A percentile compares a stretch with the other conserved stretches of the same genome.
phyloP scores from a whole-genome alignment of 2,888 invertebrate species.

The Isoperla grammatica region DNA sequence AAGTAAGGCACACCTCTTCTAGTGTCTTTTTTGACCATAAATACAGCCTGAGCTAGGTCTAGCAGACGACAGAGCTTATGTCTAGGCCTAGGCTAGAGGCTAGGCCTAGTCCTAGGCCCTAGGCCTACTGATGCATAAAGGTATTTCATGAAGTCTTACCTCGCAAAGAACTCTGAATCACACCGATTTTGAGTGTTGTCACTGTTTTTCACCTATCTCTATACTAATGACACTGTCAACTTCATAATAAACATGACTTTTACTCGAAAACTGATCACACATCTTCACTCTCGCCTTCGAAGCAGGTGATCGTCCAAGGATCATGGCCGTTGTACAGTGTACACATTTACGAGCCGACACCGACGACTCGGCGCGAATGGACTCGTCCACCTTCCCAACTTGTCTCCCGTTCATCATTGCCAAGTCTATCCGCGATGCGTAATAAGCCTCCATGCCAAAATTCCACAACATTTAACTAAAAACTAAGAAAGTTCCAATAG shows the following conservation, averaged over 20 bases:
- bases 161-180: not conserved
- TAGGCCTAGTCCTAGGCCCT: no score
- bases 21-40: no score
- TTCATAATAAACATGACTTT: not conserved
- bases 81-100: no score
- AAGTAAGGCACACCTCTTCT: no score
- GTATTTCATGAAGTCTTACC: not conserved
- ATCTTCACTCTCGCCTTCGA: constrained; percentile 23
- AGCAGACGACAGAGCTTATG: no score
- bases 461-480: no score
- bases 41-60: no score
- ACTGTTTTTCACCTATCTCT: not conserved
- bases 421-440: not conserved
- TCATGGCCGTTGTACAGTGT: constrained; percentile 28
- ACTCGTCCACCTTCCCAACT: constrained; percentile 15
- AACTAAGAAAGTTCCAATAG: no score
- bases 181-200: not conserved
- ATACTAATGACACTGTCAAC: not conserved
- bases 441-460: not conserved
- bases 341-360: not conserved
- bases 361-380: constrained; percentile 5
- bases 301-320: constrained; percentile 30
- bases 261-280: constrained; percentile 6
- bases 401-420: constrained; percentile 21
- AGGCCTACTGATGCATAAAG: no score